Percentiles rank a stretch among this genome's conserved stretches.
These are phyloP conservation scores for Drosophila grimshawi DNA, from an alignment of 1,140 invertebrate genomes.

Conservation along the genomic window DNA sequence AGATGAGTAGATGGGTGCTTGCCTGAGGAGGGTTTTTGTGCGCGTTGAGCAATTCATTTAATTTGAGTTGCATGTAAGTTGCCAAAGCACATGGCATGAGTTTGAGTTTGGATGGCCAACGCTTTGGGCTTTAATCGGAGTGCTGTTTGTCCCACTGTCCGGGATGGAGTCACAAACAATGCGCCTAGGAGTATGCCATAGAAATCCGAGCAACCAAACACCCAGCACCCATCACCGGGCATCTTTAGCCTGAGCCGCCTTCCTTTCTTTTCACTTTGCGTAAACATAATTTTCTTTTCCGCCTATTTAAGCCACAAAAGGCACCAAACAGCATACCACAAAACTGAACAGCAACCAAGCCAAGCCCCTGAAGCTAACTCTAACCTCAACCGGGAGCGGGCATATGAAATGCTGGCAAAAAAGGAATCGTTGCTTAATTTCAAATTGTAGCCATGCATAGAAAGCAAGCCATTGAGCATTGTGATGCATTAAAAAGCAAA, in stretches of 20 bases:
- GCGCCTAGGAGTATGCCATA: slow-evolving; percentile 38
- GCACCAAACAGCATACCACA: slow-evolving; percentile 16
- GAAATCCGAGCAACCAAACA: slow-evolving; percentile 22
- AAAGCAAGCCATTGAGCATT: slow-evolving; percentile 46
- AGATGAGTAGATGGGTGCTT: background rate
- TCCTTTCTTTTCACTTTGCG: slow-evolving; percentile 54
- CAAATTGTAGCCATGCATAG: slow-evolving; percentile 57
- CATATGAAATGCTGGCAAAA: slow-evolving; percentile 14
- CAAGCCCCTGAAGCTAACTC: background rate
- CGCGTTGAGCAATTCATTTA: slow-evolving; percentile 78
- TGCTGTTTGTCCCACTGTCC: slow-evolving; percentile 30
- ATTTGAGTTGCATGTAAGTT: slow-evolving; percentile 72
- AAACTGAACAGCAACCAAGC: background rate
- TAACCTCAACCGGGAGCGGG: background rate
- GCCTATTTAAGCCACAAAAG: slow-evolving; percentile 77
- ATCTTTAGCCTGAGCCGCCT: background rate
- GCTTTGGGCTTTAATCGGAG: slow-evolving; percentile 40
- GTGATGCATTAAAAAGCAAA: slow-evolving; percentile 29
- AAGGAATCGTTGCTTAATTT: slow-evolving; percentile 63
- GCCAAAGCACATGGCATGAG: slow-evolving; percentile 5
- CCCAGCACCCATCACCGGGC: background rate
- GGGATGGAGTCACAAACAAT: slow-evolving; percentile 22
- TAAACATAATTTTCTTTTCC: slow-evolving; percentile 83
- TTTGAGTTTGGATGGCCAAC: slow-evolving; percentile 18
- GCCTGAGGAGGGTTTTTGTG: slow-evolving; percentile 14